Conservation (phyloP, 1,140 invertebrate genomes). For the Drosophila leontia region DNA sequence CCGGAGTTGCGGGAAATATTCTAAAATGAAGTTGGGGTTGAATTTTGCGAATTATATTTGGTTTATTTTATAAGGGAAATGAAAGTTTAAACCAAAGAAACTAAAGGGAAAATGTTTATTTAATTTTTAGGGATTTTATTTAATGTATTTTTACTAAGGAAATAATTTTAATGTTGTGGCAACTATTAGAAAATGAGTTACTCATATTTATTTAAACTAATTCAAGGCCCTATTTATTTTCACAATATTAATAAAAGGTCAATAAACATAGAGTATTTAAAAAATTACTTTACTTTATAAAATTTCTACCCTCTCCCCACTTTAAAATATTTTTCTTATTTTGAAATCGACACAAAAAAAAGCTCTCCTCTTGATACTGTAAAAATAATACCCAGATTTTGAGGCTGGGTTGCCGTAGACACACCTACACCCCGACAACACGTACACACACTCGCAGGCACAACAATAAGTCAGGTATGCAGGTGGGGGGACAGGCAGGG, state of each 20-base stretch:
- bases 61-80: neutral
- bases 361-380: slow-evolving; percentile 14
- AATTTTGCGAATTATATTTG: neutral
- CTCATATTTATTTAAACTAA: neutral
- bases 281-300: neutral
- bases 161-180: neutral
- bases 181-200: neutral
- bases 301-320: neutral
- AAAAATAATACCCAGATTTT: slow-evolving; percentile 24
- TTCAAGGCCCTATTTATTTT: neutral
- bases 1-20: slow-evolving; percentile 5
- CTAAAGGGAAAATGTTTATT: too few species aligned
- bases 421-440: slow-evolving; percentile 63
- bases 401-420: slow-evolving; percentile 47
- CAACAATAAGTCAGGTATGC: slow-evolving; percentile 70
- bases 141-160: neutral
- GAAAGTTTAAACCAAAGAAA: neutral
- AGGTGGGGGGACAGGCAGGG: slow-evolving; percentile 1
- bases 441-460: slow-evolving; percentile 35
- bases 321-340: slow-evolving; percentile 18
- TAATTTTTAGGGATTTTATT: neutral
- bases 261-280: slow-evolving; percentile 4
- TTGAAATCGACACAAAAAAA: slow-evolving; percentile 10
- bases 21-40: slow-evolving; percentile 1
- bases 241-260: neutral